phyloP scores from a whole-genome alignment of 2,888 invertebrate genomes.

The Chloroclysta siterata region DNA sequence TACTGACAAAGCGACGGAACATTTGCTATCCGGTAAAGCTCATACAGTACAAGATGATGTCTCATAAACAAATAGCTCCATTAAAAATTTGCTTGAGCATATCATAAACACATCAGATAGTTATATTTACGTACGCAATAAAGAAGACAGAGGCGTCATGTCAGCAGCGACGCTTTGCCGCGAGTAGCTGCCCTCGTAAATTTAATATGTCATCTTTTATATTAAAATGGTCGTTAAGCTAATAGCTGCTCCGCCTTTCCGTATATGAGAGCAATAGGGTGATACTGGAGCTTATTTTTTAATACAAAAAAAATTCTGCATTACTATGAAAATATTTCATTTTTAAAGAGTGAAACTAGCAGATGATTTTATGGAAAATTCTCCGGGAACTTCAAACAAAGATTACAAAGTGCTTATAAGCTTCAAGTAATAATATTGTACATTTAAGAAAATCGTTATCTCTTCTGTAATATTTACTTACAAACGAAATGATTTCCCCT shows the following conservation, averaged over 20 bases:
- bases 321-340: slow-evolving; percentile 6
- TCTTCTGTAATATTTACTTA: slow-evolving; percentile 38
- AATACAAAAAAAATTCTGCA: slow-evolving; percentile 57
- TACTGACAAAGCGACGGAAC: slow-evolving; percentile 54
- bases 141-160: slow-evolving; percentile 78
- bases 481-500: slow-evolving; percentile 41
- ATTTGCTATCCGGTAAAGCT: slow-evolving; percentile 44
- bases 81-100: slow-evolving; percentile 71
- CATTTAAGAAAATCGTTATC: slow-evolving; percentile 40
- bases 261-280: slow-evolving; percentile 70
- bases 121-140: slow-evolving; percentile 78
- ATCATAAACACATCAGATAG: slow-evolving; percentile 77
- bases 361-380: slow-evolving; percentile 44
- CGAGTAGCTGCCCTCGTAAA: slow-evolving; percentile 79
- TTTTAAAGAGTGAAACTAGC: slow-evolving; percentile 4
- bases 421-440: slow-evolving; percentile 35
- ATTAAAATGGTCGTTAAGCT: slow-evolving; percentile 84
- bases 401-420: slow-evolving; percentile 37
- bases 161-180: slow-evolving; percentile 70
- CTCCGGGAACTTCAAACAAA: slow-evolving; percentile 24
- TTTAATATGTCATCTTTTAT: slow-evolving; percentile 84
- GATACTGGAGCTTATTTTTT: slow-evolving; percentile 63
- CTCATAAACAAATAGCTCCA: slow-evolving; percentile 58
- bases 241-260: slow-evolving; percentile 77
- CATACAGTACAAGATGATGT: slow-evolving; percentile 40